phyloP scores from a whole-genome alignment of 2,797 vertebrate species.

The Cynodonichthys magdalenae region DNA sequence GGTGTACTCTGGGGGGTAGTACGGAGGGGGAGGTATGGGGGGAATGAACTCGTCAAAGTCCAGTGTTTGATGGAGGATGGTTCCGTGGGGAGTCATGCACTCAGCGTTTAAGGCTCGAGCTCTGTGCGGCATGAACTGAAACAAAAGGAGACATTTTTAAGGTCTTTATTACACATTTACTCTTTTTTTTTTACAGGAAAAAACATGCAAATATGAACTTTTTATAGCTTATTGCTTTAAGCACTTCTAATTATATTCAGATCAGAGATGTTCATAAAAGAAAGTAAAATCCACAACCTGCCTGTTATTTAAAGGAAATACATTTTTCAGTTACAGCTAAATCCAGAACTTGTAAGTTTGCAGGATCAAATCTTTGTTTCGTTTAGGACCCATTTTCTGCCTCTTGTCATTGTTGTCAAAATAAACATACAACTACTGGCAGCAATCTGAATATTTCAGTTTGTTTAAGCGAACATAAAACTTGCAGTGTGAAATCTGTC shows the following conservation, averaged over 20 bases:
- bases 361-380: background rate
- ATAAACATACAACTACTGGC: slow-evolving; percentile 12
- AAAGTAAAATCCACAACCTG: no score
- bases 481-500: slow-evolving; percentile 53
- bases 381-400: background rate
- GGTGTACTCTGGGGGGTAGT: slow-evolving; percentile 97
- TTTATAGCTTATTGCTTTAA: background rate
- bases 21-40: slow-evolving; percentile 95
- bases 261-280: background rate
- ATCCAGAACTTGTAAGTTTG: background rate
- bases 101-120: slow-evolving; percentile 84
- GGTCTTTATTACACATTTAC: slow-evolving; percentile 8
- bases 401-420: slow-evolving; percentile 19
- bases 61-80: slow-evolving; percentile 92
- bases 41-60: slow-evolving; percentile 98
- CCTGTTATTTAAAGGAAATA: no score
- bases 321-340: no score
- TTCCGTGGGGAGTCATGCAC: slow-evolving; percentile 93
- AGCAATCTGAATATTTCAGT: slow-evolving; percentile 28
- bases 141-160: slow-evolving; percentile 30
- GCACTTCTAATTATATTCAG: background rate
- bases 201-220: background rate
- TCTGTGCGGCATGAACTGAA: slow-evolving; percentile 95
- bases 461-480: slow-evolving; percentile 36
- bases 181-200: slow-evolving; percentile 14